These are phyloP conservation scores for Parasteatoda lunata DNA, from an alignment of 2,888 invertebrate genomes.

Conservation along the genomic window DNA sequence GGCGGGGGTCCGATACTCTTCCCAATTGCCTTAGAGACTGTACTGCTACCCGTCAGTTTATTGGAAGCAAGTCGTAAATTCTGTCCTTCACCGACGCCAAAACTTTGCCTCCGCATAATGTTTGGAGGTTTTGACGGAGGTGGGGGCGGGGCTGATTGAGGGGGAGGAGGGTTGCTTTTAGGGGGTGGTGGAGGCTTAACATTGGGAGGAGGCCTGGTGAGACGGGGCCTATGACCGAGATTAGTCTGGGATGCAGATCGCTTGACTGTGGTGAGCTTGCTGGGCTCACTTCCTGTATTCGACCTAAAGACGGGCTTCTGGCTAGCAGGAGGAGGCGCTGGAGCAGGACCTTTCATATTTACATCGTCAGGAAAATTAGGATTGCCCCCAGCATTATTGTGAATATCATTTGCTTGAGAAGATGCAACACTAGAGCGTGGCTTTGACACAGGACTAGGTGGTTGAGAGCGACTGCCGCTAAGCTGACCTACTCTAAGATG, in stretches of 20 bases:
- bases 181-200: slow-evolving; percentile 80
- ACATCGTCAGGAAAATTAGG: slow-evolving; percentile 72
- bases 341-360: slow-evolving; percentile 84
- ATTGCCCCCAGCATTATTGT: slow-evolving; percentile 21
- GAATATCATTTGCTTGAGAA: slow-evolving; percentile 22
- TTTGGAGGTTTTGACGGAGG: slow-evolving; percentile 70
- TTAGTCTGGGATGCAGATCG: slow-evolving; percentile 59
- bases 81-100: slow-evolving; percentile 70
- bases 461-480: slow-evolving; percentile 63
- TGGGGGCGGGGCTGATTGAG: slow-evolving; percentile 61
- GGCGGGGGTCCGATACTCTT: slow-evolving; percentile 48
- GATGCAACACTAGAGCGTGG: slow-evolving; percentile 22
- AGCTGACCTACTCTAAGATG: slow-evolving; percentile 44
- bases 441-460: slow-evolving; percentile 66
- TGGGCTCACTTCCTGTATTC: slow-evolving; percentile 10
- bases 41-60: slow-evolving; percentile 45
- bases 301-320: slow-evolving; percentile 78
- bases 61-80: slow-evolving; percentile 48
- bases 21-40: slow-evolving; percentile 14
- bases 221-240: slow-evolving; percentile 47
- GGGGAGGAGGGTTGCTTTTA: slow-evolving; percentile 74
- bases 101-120: slow-evolving; percentile 69
- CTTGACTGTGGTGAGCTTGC: slow-evolving; percentile 37
- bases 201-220: slow-evolving; percentile 70
- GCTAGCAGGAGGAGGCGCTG: slow-evolving; percentile 82